Conservation (phyloP, 2,797 vertebrate genomes). For the Apogon hyalosoma region DNA sequence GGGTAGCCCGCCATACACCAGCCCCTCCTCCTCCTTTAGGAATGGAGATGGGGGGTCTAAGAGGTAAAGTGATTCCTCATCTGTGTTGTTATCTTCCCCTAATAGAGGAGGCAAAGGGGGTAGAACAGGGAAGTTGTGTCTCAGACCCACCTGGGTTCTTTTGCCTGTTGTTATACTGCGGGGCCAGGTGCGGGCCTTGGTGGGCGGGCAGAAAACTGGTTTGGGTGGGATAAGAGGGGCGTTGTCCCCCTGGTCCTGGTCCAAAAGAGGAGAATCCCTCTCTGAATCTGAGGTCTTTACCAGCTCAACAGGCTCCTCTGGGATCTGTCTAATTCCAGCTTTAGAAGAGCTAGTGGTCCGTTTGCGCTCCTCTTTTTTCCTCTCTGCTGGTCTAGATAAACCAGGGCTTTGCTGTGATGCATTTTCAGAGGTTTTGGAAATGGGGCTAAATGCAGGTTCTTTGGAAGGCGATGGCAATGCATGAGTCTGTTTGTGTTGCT, state of each 20-base stretch:
- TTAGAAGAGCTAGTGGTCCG: constrained; percentile 67
- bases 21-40: constrained; percentile 77
- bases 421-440: constrained; percentile 50
- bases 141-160: constrained; percentile 70
- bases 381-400: constrained; percentile 51
- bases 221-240: constrained; percentile 84
- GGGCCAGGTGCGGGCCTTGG: constrained; percentile 87
- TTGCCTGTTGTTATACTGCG: constrained; percentile 80
- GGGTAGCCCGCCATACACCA: constrained; percentile 83
- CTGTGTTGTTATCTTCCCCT: constrained; percentile 79
- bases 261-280: constrained; percentile 83
- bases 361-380: constrained; percentile 57
- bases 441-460: constrained; percentile 58
- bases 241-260: constrained; percentile 81
- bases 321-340: constrained; percentile 69
- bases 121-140: constrained; percentile 81
- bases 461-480: constrained; percentile 60
- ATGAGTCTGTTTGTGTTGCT: constrained; percentile 69
- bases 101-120: constrained; percentile 83
- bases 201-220: constrained; percentile 86
- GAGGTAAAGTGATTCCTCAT: constrained; percentile 85
- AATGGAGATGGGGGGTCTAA: constrained; percentile 86
- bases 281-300: constrained; percentile 82
- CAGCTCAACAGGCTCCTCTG: constrained; percentile 75
- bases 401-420: constrained; percentile 65